phyloP scores from a whole-genome alignment of 2,888 invertebrate genomes.

The Neuroscelio doddi region DNA sequence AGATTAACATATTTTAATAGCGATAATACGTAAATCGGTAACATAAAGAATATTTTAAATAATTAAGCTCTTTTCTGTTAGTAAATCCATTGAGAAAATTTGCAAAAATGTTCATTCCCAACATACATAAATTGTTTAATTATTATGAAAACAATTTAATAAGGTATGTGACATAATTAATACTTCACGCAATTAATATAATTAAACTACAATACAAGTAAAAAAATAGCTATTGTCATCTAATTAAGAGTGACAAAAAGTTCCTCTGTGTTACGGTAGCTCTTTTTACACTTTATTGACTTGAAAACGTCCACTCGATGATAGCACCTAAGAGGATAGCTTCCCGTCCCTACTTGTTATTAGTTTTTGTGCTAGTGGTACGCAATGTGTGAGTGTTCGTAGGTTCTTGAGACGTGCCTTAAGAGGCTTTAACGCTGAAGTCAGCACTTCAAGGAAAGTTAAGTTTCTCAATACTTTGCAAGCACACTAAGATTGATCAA shows the following conservation, averaged over 20 bases:
- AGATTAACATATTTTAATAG: no score
- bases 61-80: no score
- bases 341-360: constrained; percentile 52
- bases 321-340: constrained; percentile 53
- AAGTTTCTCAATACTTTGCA: constrained; percentile 44
- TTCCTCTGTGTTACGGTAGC: constrained; percentile 3
- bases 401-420: constrained; percentile 53
- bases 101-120: no score
- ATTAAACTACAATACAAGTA: no score
- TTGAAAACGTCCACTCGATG: constrained; percentile 44
- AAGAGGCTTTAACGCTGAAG: constrained; percentile 50
- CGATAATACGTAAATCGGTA: no score
- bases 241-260: not conserved
- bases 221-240: not conserved
- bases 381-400: constrained; percentile 46
- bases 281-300: constrained; percentile 21
- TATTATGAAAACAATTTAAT: no score
- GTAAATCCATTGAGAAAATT: no score
- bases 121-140: no score
- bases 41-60: no score
- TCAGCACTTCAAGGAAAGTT: constrained; percentile 62
- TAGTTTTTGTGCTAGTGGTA: constrained; percentile 35
- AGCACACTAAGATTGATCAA: constrained; percentile 2
- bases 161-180: no score
- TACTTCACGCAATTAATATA: no score